Conservation (phyloP, 2,113 vertebrate species). For the Chamaetylas fuelleborni region DNA sequence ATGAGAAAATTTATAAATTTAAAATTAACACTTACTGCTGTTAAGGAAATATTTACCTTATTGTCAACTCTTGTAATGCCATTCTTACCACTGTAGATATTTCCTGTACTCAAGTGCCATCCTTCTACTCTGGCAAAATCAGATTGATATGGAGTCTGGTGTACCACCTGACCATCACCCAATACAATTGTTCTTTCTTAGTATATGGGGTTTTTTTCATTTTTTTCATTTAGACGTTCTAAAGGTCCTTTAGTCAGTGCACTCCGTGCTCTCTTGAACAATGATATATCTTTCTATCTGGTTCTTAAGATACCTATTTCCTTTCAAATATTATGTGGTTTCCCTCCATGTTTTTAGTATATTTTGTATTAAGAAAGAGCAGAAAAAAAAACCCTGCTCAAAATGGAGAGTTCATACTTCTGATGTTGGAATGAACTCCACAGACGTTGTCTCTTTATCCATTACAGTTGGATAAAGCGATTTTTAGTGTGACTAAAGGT, state of each 20-base stretch:
- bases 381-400: not conserved
- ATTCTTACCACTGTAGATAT: not conserved
- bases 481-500: conserved; percentile 33
- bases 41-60: not conserved
- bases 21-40: not conserved
- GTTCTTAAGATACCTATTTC: not conserved
- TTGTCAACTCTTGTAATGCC: not conserved
- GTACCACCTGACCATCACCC: not conserved
- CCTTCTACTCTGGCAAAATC: not conserved
- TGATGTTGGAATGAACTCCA: not conserved
- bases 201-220: not conserved
- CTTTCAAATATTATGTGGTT: not conserved
- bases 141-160: not conserved
- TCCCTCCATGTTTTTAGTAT: not conserved
- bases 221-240: not conserved
- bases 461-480: conserved; percentile 5
- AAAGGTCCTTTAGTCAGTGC: not conserved
- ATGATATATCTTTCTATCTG: not conserved
- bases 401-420: not conserved
- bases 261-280: not conserved
- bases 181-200: not conserved
- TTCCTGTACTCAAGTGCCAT: not conserved
- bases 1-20: not conserved
- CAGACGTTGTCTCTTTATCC: not conserved
- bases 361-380: not conserved